phyloP scores from a whole-genome alignment of 2,888 invertebrate genomes.

The Tortrix viridana region DNA sequence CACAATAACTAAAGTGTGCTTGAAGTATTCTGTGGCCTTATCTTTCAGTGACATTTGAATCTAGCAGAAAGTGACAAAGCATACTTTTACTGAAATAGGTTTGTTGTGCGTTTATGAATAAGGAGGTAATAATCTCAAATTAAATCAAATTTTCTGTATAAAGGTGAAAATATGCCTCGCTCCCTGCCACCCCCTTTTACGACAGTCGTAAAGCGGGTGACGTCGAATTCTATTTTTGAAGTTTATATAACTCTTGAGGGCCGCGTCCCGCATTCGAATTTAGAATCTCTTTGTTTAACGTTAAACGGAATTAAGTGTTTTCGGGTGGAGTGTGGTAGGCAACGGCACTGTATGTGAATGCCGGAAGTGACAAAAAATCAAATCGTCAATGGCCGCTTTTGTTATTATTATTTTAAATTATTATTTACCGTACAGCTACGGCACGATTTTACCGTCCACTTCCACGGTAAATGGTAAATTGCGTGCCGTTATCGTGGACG shows the following conservation, averaged over 20 bases:
- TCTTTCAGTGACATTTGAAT: no score
- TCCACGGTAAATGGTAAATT: no score
- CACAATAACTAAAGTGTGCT: no score
- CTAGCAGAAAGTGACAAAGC: no score
- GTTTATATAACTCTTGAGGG: constrained; percentile 62
- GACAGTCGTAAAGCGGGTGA: constrained; percentile 67
- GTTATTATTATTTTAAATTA: no score
- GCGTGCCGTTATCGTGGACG: no score
- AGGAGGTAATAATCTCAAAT: constrained; percentile 33
- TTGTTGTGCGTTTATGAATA: no score
- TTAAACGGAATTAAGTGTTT: constrained; percentile 46
- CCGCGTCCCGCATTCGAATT: constrained; percentile 54
- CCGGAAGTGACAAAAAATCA: background rate
- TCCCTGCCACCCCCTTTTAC: constrained; percentile 64
- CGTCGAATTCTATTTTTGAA: constrained; percentile 72
- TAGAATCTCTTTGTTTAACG: constrained; percentile 58
- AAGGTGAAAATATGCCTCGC: constrained; percentile 67
- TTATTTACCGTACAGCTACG: no score
- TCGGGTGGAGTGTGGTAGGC: background rate
- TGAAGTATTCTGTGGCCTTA: no score
- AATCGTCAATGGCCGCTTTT: no score
- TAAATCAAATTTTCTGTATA: constrained; percentile 60
- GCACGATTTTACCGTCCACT: no score
- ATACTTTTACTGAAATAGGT: no score
- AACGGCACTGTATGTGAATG: background rate